These are phyloP conservation scores for Pluvialis apricaria DNA, from an alignment of 2,113 vertebrate genomes.

Conservation along the genomic window DNA sequence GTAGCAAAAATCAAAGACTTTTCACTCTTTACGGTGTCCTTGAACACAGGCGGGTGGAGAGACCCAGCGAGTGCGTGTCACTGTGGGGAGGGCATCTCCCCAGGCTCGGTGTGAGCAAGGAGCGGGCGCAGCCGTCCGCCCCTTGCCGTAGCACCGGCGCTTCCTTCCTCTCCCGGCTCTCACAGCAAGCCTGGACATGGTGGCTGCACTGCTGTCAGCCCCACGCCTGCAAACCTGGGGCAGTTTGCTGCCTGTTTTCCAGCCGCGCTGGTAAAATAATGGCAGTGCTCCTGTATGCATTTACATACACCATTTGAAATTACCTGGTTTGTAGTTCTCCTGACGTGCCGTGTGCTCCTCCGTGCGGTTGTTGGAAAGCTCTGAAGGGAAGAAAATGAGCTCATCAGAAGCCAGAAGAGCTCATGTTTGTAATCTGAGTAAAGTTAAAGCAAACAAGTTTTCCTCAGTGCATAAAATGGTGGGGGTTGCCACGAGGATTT, in stretches of 20 bases:
- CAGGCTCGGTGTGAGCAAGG: not conserved
- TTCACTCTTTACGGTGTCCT: not conserved
- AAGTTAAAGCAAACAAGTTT: not conserved
- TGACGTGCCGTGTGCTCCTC: fast-evolving
- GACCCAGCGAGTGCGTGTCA: fast-evolving
- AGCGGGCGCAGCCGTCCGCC: not conserved
- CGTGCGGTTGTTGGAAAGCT: not conserved
- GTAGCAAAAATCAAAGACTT: not conserved
- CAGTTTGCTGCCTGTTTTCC: not conserved
- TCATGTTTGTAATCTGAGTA: not conserved
- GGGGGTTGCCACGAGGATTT: fast-evolving
- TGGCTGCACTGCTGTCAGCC: not conserved
- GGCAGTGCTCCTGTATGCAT: fast-evolving
- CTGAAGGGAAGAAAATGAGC: not conserved
- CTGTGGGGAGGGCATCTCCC: fast-evolving
- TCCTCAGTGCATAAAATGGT: not conserved
- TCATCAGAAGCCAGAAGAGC: not conserved
- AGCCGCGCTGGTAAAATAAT: not conserved
- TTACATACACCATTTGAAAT: not conserved
- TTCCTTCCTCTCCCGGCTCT: not conserved
- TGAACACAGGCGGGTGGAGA: not conserved
- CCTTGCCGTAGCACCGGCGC: fast-evolving
- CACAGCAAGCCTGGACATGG: not conserved
- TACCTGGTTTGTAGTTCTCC: not conserved
- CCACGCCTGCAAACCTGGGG: not conserved